Conservation (phyloP, 1,140 invertebrate genomes). For the Papilio polyxenes region DNA sequence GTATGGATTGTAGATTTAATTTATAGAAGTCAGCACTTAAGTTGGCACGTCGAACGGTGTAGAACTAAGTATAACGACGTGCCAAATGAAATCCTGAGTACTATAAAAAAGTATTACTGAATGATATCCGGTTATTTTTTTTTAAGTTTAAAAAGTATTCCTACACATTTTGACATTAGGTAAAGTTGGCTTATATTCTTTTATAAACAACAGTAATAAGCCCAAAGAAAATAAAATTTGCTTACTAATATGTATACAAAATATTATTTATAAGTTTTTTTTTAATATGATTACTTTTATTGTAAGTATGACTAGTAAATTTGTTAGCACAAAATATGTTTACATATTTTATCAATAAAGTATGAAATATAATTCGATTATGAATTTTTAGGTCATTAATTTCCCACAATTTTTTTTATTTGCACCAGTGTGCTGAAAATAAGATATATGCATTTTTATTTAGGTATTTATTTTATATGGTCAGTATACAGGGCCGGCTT, state of each 20-base stretch:
- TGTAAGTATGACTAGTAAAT: too few species aligned
- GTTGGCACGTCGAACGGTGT: background rate
- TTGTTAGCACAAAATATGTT: conserved; percentile 6
- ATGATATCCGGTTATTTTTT: too few species aligned
- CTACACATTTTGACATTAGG: too few species aligned
- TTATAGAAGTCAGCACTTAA: background rate
- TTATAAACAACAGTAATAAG: background rate
- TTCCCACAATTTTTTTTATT: too few species aligned
- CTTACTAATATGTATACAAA: background rate
- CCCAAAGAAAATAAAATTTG: background rate
- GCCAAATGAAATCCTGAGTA: background rate
- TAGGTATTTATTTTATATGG: too few species aligned
- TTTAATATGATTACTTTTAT: background rate
- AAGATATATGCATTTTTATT: too few species aligned
- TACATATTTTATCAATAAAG: background rate
- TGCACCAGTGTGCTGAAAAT: too few species aligned
- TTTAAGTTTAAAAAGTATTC: too few species aligned
- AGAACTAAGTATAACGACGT: background rate
- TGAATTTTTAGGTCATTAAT: too few species aligned
- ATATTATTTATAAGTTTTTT: background rate
- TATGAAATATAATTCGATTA: background rate
- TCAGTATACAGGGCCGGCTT: too few species aligned
- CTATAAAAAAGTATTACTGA: background rate
- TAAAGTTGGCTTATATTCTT: background rate
- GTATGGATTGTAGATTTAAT: background rate